A percentile compares a stretch with the other conserved stretches of the same genome.
phyloP scores from a whole-genome alignment of 92 coral and sea anemone species.

The Scolanthus callimorphus region DNA sequence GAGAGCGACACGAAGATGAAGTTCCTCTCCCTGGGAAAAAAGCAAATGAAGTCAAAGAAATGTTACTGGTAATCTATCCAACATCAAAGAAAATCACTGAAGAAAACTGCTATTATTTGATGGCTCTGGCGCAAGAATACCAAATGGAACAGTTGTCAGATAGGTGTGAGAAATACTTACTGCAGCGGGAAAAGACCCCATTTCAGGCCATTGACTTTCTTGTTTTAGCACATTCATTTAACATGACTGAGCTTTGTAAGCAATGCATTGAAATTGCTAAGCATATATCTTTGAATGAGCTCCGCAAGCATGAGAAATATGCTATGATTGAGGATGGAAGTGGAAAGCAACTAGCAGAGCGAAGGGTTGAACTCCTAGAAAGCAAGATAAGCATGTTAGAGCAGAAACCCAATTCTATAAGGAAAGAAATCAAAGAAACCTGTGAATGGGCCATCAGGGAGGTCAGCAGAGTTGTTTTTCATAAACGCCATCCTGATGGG shows the following conservation, averaged over 20 bases:
- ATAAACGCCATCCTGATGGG: slow-evolving; percentile 50
- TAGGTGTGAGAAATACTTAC: slow-evolving; percentile 62
- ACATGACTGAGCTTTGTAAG: slow-evolving; percentile 47
- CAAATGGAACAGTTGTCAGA: slow-evolving; percentile 82
- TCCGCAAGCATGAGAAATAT: slow-evolving; percentile 60
- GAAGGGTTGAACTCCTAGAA: slow-evolving; percentile 63
- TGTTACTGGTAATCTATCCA: slow-evolving; percentile 70
- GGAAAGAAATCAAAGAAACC: slow-evolving; percentile 56
- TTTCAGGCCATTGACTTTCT: slow-evolving; percentile 71
- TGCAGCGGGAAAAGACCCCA: slow-evolving; percentile 65
- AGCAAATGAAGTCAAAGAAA: slow-evolving; percentile 62
- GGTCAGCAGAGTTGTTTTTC: slow-evolving; percentile 34
- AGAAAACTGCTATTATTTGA: slow-evolving; percentile 59
- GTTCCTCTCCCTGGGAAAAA: slow-evolving; percentile 56
- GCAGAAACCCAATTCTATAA: slow-evolving; percentile 47
- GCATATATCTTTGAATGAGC: slow-evolving; percentile 57
- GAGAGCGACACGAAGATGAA: slow-evolving; percentile 51
- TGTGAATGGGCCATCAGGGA: slow-evolving; percentile 50
- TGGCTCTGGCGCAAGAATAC: slow-evolving; percentile 65
- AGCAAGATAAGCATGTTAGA: slow-evolving; percentile 40
- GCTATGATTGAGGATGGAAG: slow-evolving; percentile 42
- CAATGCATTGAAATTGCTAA: slow-evolving; percentile 77
- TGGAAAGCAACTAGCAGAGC: slow-evolving; percentile 58
- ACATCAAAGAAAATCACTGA: slow-evolving; percentile 64
- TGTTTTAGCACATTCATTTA: slow-evolving; percentile 45